These are phyloP conservation scores for Grantiella picta DNA, from an alignment of 2,113 vertebrate species.

Conservation along the genomic window DNA sequence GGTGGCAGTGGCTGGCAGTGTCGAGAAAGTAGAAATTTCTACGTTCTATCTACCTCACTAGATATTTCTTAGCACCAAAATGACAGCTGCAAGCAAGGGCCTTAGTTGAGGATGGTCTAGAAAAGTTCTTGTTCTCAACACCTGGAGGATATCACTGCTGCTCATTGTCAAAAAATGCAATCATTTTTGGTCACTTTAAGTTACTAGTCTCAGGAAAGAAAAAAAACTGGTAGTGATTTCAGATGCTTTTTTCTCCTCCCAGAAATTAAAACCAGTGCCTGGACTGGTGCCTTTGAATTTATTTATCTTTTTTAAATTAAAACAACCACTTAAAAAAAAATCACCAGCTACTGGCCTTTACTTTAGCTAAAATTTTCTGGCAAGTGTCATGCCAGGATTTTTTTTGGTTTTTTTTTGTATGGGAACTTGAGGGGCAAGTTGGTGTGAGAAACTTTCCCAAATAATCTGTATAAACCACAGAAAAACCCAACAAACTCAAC, in stretches of 20 bases:
- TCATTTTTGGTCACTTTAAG: neutral
- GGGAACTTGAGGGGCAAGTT: slow-evolving; percentile 31
- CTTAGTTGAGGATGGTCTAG: neutral
- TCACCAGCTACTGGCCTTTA: slow-evolving; percentile 22
- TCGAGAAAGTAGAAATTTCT: too few relatives aligned
- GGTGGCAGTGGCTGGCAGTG: neutral
- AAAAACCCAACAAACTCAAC: slow-evolving; percentile 41
- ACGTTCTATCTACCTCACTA: too few relatives aligned
- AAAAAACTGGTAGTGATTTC: slow-evolving; percentile 1
- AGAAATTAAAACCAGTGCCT: slow-evolving; percentile 52
- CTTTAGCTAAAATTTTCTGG: slow-evolving; percentile 6
- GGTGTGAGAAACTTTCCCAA: slow-evolving; percentile 58
- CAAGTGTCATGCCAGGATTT: neutral
- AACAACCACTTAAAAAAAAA: slow-evolving; percentile 8
- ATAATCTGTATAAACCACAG: slow-evolving; percentile 50
- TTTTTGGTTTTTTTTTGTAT: neutral
- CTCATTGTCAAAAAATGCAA: slow-evolving; percentile 12
- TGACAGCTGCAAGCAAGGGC: neutral
- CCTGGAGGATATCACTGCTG: neutral
- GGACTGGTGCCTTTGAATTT: slow-evolving; percentile 16
- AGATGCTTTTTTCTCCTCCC: slow-evolving; percentile 26
- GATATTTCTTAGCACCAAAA: neutral
- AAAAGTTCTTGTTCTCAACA: neutral
- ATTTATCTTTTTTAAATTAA: slow-evolving; percentile 53
- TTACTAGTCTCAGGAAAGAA: slow-evolving; percentile 12